Evolutionary conservation across 2,113 vertebrate genomes (phyloP).

Genomic region (Nerophis ophidion): DNA sequence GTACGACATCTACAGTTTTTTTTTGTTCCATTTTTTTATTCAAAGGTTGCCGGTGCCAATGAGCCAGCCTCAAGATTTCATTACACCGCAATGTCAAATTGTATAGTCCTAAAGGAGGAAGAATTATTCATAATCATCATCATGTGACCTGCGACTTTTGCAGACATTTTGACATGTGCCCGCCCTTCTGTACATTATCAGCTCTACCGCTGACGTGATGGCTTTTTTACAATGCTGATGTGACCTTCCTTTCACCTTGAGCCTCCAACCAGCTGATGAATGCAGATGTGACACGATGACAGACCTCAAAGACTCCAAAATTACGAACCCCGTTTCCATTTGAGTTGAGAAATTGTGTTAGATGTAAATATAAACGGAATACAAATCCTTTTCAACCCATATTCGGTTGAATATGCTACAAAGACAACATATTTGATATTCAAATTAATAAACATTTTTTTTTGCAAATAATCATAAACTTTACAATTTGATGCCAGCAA

Average conservation of each 20-base stretch:
- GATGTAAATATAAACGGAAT: no score
- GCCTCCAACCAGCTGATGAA: conserved; percentile 22
- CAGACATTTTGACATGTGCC: conserved; percentile 33
- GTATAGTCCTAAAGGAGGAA: conserved; percentile 8
- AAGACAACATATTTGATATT: no score
- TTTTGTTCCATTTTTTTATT: conserved; percentile 12
- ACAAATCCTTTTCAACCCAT: no score
- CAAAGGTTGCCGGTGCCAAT: conserved; percentile 2
- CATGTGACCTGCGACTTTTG: conserved; percentile 19
- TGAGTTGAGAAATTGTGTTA: no score
- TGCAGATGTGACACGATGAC: not conserved
- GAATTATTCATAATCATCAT: conserved; percentile 35
- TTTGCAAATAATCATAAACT: no score
- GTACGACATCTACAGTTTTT: not conserved
- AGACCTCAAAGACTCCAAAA: no score
- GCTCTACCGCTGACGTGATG: conserved; percentile 4
- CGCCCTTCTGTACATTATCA: conserved; percentile 11
- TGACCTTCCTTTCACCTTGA: conserved; percentile 24
- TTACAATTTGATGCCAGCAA: no score
- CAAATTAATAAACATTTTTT: no score
- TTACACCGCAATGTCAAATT: conserved; percentile 17
- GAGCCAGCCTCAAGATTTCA: conserved; percentile 2
- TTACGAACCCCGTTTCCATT: no score
- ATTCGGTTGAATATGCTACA: no score
- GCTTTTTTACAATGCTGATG: conserved; percentile 32